Evolutionary conservation across 2,797 vertebrate genomes (phyloP).

Genomic region (Kryptolebias ocellatus): DNA sequence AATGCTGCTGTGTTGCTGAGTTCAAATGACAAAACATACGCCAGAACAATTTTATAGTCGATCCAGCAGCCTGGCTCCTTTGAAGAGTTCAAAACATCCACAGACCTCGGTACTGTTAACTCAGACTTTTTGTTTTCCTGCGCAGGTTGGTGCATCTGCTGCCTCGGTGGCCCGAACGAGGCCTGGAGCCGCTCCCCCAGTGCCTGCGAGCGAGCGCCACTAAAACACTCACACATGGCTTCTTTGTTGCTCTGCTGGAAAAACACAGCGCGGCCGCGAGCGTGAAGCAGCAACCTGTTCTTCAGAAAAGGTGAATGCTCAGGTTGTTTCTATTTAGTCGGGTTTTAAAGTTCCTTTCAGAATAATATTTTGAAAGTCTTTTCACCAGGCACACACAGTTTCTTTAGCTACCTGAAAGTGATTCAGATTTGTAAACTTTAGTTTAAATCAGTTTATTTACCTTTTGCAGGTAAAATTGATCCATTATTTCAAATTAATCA

Average conservation of each 20-base stretch:
- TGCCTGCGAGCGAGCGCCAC: slow-evolving; percentile 88
- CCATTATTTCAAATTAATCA: too few relatives aligned
- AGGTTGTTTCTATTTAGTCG: not conserved
- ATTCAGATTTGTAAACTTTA: not conserved
- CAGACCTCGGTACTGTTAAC: too few relatives aligned
- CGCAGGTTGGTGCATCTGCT: slow-evolving; percentile 84
- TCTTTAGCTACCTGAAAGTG: not conserved
- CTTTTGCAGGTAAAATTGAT: too few relatives aligned
- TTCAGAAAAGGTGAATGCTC: slow-evolving; percentile 51
- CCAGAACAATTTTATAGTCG: too few relatives aligned
- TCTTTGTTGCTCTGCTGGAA: slow-evolving; percentile 92
- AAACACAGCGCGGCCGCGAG: slow-evolving; percentile 20
- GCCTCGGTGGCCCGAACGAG: slow-evolving; percentile 89
- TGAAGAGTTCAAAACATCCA: not conserved
- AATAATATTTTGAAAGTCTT: not conserved
- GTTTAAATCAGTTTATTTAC: too few relatives aligned
- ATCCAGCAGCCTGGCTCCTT: not conserved
- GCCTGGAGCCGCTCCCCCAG: slow-evolving; percentile 80
- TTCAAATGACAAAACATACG: too few relatives aligned
- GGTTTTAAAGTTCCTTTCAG: not conserved
- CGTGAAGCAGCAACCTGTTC: slow-evolving; percentile 3
- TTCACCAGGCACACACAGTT: not conserved
- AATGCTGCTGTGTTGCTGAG: too few relatives aligned
- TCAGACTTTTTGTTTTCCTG: not conserved
- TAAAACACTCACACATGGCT: slow-evolving; percentile 88